Percentiles rank a stretch among this genome's conserved stretches.
Evolutionary conservation across 2,113 vertebrate species (phyloP).

Genomic region (Geococcyx californianus): DNA sequence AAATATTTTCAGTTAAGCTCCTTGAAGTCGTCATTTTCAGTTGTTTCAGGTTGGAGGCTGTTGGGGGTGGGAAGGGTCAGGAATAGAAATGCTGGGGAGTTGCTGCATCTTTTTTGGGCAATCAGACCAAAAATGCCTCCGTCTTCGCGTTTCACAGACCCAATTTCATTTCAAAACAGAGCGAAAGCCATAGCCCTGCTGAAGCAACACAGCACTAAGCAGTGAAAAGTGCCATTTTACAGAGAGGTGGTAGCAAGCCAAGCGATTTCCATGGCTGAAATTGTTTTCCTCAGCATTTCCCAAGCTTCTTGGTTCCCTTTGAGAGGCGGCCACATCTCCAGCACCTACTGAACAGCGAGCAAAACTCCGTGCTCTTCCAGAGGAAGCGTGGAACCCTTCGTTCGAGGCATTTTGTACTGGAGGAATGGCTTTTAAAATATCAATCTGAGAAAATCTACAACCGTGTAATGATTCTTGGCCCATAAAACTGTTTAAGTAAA

Average conservation of each 20-base stretch:
- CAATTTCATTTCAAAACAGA: neutral
- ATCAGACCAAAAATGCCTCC: neutral
- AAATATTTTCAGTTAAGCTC: neutral
- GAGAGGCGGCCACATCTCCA: neutral
- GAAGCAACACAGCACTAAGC: neutral
- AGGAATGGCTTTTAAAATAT: neutral
- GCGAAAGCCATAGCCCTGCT: neutral
- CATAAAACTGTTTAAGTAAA: neutral
- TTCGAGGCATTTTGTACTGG: neutral
- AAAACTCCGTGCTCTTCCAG: neutral
- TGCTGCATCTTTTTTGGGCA: neutral
- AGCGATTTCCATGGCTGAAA: fast-evolving
- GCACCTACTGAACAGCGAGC: neutral
- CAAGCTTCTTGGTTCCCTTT: neutral
- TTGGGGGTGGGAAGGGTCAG: neutral
- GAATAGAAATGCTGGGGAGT: no score
- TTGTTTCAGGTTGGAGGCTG: fast-evolving
- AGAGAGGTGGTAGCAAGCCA: fast-evolving
- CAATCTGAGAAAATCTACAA: neutral
- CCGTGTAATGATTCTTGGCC: neutral
- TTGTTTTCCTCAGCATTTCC: neutral
- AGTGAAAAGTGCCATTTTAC: neutral
- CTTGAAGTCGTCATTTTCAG: neutral
- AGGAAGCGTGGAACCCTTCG: neutral
- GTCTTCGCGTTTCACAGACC: neutral